A percentile compares a stretch with the other conserved stretches of the same genome.
These are phyloP conservation scores for Bambusicola thoracicus DNA, from an alignment of 2,113 vertebrate species.

Conservation along the genomic window DNA sequence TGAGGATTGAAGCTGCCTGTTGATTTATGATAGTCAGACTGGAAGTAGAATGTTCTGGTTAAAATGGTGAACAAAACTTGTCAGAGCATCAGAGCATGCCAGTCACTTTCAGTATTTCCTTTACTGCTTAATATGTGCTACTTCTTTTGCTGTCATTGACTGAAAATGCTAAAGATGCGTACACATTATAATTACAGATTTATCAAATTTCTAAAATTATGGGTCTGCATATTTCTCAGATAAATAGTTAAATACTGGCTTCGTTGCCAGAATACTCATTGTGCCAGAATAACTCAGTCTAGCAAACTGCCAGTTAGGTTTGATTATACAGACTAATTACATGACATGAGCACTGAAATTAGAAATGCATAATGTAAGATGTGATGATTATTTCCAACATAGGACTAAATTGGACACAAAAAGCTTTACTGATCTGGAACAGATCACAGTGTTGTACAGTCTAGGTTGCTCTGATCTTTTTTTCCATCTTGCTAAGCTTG, in stretches of 20 bases:
- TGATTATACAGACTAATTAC: constrained; percentile 63
- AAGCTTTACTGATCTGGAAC: constrained; percentile 10
- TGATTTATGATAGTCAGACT: neutral
- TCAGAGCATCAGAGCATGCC: neutral
- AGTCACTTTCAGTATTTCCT: neutral
- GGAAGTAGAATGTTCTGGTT: neutral
- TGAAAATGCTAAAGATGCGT: neutral
- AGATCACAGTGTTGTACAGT: neutral
- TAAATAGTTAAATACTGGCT: constrained; percentile 22
- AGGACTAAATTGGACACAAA: constrained; percentile 52
- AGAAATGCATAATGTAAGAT: constrained; percentile 40
- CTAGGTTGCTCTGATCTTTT: neutral
- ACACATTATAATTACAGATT: neutral
- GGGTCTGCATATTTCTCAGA: neutral
- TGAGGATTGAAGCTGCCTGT: neutral
- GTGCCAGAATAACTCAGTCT: neutral
- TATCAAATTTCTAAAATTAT: constrained; percentile 26
- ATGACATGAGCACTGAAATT: constrained; percentile 55
- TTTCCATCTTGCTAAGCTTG: neutral
- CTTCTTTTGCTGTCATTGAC: neutral
- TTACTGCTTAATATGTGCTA: neutral
- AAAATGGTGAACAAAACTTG: neutral
- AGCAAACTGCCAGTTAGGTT: constrained; percentile 39
- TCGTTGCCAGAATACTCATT: neutral
- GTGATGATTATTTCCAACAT: constrained; percentile 50